A percentile compares a stretch with the other conserved stretches of the same genome.
These are phyloP conservation scores for Polylopha cassiicola DNA, from an alignment of 2,888 invertebrate species.

Conservation along the genomic window DNA sequence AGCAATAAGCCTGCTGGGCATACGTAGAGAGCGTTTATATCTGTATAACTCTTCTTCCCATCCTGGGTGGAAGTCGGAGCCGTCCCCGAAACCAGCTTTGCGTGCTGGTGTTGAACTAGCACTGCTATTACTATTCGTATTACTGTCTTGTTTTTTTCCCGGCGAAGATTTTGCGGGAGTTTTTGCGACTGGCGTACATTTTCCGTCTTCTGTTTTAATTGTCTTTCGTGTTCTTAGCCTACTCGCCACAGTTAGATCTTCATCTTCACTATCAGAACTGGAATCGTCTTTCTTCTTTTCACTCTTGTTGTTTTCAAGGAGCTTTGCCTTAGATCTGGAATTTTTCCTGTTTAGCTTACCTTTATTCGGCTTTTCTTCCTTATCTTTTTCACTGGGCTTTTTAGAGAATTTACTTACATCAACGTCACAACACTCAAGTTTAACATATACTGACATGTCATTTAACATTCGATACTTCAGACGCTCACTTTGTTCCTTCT, in stretches of 20 bases:
- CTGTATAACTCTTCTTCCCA: constrained; percentile 91
- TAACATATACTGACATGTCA: constrained; percentile 70
- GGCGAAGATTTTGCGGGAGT: constrained; percentile 54
- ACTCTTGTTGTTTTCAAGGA: constrained; percentile 50
- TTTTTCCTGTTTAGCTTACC: constrained; percentile 45
- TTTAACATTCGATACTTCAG: constrained; percentile 62
- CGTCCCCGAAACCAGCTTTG: constrained; percentile 82
- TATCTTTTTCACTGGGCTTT: constrained; percentile 60
- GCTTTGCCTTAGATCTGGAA: constrained; percentile 51
- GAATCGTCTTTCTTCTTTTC: constrained; percentile 49
- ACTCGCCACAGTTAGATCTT: constrained; percentile 57
- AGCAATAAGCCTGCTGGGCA: constrained; percentile 88
- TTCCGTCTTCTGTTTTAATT: constrained; percentile 65
- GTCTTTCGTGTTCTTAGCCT: constrained; percentile 68
- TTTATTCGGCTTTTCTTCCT: constrained; percentile 50
- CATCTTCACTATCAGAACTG: constrained; percentile 65
- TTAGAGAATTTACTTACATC: constrained; percentile 60
- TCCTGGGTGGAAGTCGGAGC: constrained; percentile 84
- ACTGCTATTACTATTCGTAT: constrained; percentile 48
- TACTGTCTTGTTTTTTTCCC: constrained; percentile 51
- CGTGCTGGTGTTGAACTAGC: constrained; percentile 51
- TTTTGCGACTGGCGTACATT: constrained; percentile 40
- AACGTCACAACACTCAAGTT: constrained; percentile 69
- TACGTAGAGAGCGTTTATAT: constrained; percentile 88
- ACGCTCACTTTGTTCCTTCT: constrained; percentile 54